Evolutionary conservation across 2,113 vertebrate genomes (phyloP).

Genomic region (Dipodomys merriami): DNA sequence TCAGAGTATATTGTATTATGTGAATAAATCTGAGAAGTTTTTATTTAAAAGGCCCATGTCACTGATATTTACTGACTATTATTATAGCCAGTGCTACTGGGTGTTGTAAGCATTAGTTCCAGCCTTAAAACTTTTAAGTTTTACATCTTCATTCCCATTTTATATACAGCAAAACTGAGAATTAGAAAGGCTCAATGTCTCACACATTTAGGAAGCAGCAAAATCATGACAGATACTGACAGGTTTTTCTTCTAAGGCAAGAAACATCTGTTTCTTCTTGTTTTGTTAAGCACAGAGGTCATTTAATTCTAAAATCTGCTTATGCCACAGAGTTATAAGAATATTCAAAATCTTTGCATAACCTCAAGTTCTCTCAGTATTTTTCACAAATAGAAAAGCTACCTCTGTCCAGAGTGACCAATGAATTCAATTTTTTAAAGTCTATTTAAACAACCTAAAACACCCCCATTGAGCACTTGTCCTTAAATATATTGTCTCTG

Average conservation of each 20-base stretch:
- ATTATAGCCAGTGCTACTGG: not conserved
- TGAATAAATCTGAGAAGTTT: not conserved
- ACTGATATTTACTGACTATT: not conserved
- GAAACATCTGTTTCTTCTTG: not conserved
- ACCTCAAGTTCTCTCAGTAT: not conserved
- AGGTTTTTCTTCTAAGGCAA: not conserved
- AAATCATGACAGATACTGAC: not conserved
- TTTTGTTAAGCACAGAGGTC: not conserved
- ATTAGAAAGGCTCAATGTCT: not conserved
- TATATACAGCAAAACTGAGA: not conserved
- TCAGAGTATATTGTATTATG: not conserved
- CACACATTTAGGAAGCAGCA: not conserved
- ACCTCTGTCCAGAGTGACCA: not conserved
- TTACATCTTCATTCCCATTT: not conserved
- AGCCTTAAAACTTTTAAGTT: not conserved
- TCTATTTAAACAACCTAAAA: not conserved
- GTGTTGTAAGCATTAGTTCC: no score
- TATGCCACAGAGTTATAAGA: not conserved
- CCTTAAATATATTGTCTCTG: not conserved
- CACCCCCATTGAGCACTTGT: not conserved
- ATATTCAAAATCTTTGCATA: not conserved
- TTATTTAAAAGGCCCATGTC: not conserved
- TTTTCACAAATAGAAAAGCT: not conserved
- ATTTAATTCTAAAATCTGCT: constrained; percentile 9
- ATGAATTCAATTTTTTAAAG: not conserved